Evolutionary conservation across 1,140 invertebrate species (phyloP), one percentile per base, ranked within the genome.

Genomic region (Platyscapa corneri): DNA sequence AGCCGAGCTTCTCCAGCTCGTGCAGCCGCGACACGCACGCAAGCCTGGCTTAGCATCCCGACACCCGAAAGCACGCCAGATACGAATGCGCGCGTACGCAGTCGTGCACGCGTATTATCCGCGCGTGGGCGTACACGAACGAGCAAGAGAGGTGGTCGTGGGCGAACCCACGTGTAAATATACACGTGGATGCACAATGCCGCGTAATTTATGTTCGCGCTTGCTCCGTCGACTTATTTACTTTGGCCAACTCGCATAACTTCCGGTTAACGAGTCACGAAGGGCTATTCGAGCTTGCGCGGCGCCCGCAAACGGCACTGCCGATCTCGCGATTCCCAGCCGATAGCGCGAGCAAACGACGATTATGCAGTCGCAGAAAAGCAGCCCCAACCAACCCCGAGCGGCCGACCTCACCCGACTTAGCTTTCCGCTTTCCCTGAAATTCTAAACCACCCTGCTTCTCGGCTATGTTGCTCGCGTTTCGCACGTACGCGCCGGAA

Each of bases 211-310:
- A 90, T 84, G 84, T 87, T 74, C 83, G 49, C 74, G 76, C 87
- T 85, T 86, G 84, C 86, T 86, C 87, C 86, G 89, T 88, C 82
- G 86, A 90, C 88, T 89, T 90, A 89, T 89, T 90, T 90, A 83
- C 88, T 89, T 88, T 87, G 78, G 86, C 80, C 87, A 85, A 87
- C 85, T 87, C 88, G 84, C 87, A 86, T 85, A 87, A 88, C 86
- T 88, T 87, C 86, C 64, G 82, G 80, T 85, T 87, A 86, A 85
- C 60, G 37, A 86, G 87, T 87, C 77, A 87, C 87, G 87, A 85
- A 67, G 83, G 86, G 56, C 81, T 83, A 88, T 86, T 88, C 77
- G 67, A 86, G 65, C 79, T 34, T n/a, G 56, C 6, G 49, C 49
- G 8, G 2, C 39, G 60, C 56, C 70, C 42, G 60, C 60, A 53